phyloP scores from a whole-genome alignment of 2,888 invertebrate species.

The Lasioglossum calceatum region DNA sequence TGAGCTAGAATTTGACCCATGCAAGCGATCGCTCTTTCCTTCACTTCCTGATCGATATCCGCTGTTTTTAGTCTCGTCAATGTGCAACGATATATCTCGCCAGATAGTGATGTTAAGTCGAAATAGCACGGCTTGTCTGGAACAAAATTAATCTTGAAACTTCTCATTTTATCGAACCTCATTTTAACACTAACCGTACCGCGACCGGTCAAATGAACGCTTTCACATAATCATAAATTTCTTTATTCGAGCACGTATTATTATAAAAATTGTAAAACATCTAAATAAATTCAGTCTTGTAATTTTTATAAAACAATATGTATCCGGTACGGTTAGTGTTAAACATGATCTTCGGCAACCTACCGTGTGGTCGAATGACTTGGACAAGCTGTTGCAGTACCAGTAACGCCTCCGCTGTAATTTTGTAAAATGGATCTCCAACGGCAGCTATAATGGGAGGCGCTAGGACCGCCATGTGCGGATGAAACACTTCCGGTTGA shows the following conservation, averaged over 20 bases:
- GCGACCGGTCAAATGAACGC: too few relatives aligned
- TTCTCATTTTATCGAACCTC: background rate
- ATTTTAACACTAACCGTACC: too few relatives aligned
- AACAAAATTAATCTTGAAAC: constrained; percentile 27
- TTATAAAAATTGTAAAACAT: too few relatives aligned
- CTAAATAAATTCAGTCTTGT: too few relatives aligned
- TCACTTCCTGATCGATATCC: constrained; percentile 99
- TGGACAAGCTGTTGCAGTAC: constrained; percentile 97
- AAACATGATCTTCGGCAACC: constrained; percentile 38
- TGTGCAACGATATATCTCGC: constrained; percentile 93
- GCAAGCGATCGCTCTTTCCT: constrained; percentile 98
- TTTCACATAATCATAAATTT: too few relatives aligned
- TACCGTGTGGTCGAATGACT: constrained; percentile 94
- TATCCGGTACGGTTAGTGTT: background rate
- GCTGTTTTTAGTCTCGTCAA: constrained; percentile 94
- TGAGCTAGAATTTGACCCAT: constrained; percentile 98
- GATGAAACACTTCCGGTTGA: constrained; percentile 91
- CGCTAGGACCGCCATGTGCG: constrained; percentile 91
- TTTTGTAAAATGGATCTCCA: constrained; percentile 98
- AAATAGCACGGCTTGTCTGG: constrained; percentile 86
- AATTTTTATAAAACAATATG: too few relatives aligned
- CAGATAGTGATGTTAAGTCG: constrained; percentile 92
- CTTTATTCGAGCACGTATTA: too few relatives aligned
- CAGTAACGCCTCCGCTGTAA: constrained; percentile 97
- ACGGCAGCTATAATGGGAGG: constrained; percentile 96